phyloP scores from a whole-genome alignment of 2,113 vertebrate species.

The Urocolius indicus region DNA sequence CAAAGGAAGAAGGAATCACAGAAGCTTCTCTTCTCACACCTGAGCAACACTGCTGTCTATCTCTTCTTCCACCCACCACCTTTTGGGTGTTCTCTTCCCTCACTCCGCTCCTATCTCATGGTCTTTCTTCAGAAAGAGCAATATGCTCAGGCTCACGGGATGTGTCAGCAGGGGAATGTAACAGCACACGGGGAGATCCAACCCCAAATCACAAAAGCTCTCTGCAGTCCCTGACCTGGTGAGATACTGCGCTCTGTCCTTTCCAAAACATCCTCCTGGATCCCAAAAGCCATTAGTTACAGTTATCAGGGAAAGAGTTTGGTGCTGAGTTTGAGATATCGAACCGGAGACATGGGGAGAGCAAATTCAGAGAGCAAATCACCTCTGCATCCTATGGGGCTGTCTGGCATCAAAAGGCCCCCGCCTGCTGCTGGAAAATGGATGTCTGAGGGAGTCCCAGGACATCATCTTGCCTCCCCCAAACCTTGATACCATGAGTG shows the following conservation, averaged over 20 bases:
- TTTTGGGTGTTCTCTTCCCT: neutral
- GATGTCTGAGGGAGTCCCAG: constrained; percentile 6
- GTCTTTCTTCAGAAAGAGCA: neutral
- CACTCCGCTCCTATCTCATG: neutral
- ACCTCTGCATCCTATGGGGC: neutral
- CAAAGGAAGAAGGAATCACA: neutral
- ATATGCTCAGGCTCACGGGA: neutral
- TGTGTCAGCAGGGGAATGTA: neutral
- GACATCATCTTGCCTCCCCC: neutral
- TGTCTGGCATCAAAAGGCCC: neutral
- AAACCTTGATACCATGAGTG: neutral
- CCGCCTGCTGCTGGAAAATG: constrained; percentile 1
- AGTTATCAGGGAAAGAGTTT: constrained; percentile 1
- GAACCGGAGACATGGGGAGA: neutral
- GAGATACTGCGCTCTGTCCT: neutral
- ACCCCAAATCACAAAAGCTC: neutral
- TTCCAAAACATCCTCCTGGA: neutral
- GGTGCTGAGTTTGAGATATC: constrained; percentile 29
- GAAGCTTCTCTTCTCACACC: neutral
- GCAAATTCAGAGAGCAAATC: neutral
- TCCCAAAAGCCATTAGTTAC: constrained; percentile 23
- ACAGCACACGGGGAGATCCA: neutral
- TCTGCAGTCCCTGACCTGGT: neutral
- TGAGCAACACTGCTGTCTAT: neutral
- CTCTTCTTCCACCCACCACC: neutral